Evolutionary conservation across 2,888 invertebrate species (phyloP), one percentile per base, ranked within the genome.

Genomic region (Tetragonula carbonaria): DNA sequence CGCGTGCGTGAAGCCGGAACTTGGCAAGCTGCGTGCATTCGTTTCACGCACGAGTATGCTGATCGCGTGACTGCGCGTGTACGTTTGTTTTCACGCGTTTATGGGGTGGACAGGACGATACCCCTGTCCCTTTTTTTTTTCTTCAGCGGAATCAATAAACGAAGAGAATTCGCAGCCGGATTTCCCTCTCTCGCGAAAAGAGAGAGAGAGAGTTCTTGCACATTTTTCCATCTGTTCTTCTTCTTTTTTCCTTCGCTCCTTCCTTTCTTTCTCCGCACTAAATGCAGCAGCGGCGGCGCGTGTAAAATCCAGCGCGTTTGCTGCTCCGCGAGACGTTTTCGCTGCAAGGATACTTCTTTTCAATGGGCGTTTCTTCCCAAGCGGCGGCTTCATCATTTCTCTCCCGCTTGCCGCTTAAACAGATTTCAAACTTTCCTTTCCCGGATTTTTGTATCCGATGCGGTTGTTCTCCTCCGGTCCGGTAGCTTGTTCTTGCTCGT

Each of bases 1-100:
- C 91, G 45, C 90, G 89, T 91, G 91, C 90, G 91, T 92, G 91
- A 91, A 91, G 91, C 80, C 86, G 86, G 82, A 90, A 91, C 90
- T 92, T 92, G 92, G 92, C 91, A 91, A 70, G 67, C 74, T 70
- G 79, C 76, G 86, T 84, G 88, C 87, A 90, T 90, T 90, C 82
- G 87, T 90, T 90, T 90, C 90, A 87, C 86, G 86, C 85, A 85
- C 81, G 82, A 72, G 57, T 74, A 79, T 84, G 53, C 85, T n/a
- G 63, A 68, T 75, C 59, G 70, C 67, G 73, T 50, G 78, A 62
- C 51, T 51, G 55, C 57, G 33, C 21, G 50, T 55, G 53, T 75
- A 53, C 45, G 65, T 82, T 75, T 75, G 75, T 57, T 75, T 67
- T 67, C 75, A 51, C 66, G 28, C 50, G 57, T 63, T 33, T 55